Evolutionary conservation across 1,140 invertebrate genomes (phyloP), one percentile per base, ranked within the genome.

Genomic region (Halesus radiatus): DNA sequence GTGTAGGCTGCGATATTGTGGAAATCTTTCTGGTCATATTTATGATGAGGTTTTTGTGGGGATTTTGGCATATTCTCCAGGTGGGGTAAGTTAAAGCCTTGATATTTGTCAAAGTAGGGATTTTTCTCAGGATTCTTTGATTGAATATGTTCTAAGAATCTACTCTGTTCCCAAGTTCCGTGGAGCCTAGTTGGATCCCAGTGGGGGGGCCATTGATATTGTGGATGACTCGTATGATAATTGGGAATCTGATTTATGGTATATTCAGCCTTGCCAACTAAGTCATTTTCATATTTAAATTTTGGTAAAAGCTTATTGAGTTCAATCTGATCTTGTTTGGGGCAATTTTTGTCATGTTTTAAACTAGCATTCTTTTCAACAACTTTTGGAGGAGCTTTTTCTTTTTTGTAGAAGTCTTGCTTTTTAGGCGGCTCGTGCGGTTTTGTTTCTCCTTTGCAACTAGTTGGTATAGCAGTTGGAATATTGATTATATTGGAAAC

Each of bases 191-290:
- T 87, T 3, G 86, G 87, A 77, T 93, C 91, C 92, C 92, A 93
- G 29, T 76, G 73, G 5, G 89, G 89, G 81, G 92, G 90, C 88
- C 92, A 92, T 84, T 90, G 90, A 76, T 92, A 93, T 81, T 93
- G 91, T 1, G 89, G 85, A 85, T 87, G 92, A 0, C 90, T 87
- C 15, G 91, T 89, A 80, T 92, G 91, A 80, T 92, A 92, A 82
- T 92, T 92, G 0, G 91, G 90, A 75, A 92, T 90, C 80, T 92
- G 90, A 83, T 92, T 92, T 85, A 93, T 90, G 0, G 89, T 86
- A 80, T 90, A 91, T 68, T 90, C 90, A 0, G 89, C 85, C 84
- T 90, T 91, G 1, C 90, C 88, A 4, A 91, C 84, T 13, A 91
- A 78, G 73, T 92, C 90, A 76, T 88, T 90, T 58, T 91, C 89